These are phyloP conservation scores for Melinopterus prodromus DNA, from an alignment of 2,888 invertebrate species.

Conservation along the genomic window DNA sequence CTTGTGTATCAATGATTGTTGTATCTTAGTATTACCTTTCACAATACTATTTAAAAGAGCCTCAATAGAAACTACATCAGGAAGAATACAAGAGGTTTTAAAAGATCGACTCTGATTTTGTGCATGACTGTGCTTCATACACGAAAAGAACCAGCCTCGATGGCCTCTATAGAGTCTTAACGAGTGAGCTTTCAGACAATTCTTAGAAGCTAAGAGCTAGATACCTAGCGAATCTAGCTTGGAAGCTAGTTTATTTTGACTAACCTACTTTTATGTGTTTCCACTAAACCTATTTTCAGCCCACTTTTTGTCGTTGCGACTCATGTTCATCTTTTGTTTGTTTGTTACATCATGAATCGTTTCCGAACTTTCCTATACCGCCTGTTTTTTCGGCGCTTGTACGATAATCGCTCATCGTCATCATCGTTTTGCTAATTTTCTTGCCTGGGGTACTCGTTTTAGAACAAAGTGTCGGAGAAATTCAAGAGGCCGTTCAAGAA, in stretches of 20 bases:
- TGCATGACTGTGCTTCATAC: constrained; percentile 38
- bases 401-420: neutral
- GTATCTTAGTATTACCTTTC: no score
- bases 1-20: no score
- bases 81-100: neutral
- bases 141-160: neutral
- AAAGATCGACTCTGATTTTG: constrained; percentile 22
- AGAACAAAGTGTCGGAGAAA: constrained; percentile 88
- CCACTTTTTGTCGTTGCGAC: constrained; percentile 18
- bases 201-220: neutral
- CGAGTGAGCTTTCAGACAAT: neutral
- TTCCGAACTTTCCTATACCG: constrained; percentile 11
- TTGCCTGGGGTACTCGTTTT: constrained; percentile 46
- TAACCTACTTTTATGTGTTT: neutral
- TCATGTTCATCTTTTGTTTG: neutral
- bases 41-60: neutral
- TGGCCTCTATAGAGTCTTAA: neutral
- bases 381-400: constrained; percentile 8
- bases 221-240: neutral
- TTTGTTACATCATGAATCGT: neutral
- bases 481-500: constrained; percentile 89
- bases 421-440: constrained; percentile 27
- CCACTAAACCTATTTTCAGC: constrained; percentile 15
- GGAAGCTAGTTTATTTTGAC: neutral
- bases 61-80: neutral